Evolutionary conservation across 1,140 invertebrate species (phyloP).

Genomic region (Hermetia illucens): DNA sequence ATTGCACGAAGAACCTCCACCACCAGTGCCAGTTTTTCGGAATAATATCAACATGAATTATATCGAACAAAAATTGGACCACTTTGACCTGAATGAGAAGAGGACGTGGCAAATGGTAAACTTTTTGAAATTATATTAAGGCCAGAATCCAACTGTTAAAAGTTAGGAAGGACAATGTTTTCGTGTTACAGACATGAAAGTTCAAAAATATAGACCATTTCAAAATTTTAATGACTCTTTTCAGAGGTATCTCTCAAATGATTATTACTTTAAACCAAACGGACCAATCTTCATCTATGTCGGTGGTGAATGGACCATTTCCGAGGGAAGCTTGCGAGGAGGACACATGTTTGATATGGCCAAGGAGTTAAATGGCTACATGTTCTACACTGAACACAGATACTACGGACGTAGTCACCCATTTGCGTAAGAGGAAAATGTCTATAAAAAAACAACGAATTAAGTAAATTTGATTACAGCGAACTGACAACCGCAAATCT

Average conservation of each 20-base stretch:
- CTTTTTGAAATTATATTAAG: too few relatives aligned
- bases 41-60: too few relatives aligned
- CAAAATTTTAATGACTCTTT: slow-evolving; percentile 26
- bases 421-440: slow-evolving; percentile 37
- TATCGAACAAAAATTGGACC: slow-evolving; percentile 39
- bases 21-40: too few relatives aligned
- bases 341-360: slow-evolving; percentile 46
- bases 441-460: not conserved
- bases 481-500: slow-evolving; percentile 43
- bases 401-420: slow-evolving; percentile 69
- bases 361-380: slow-evolving; percentile 44
- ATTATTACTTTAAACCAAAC: slow-evolving; percentile 37
- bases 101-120: slow-evolving; percentile 46
- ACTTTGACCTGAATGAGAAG: slow-evolving; percentile 51
- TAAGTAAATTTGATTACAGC: slow-evolving; percentile 6
- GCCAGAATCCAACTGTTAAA: too few relatives aligned
- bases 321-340: slow-evolving; percentile 29
- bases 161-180: too few relatives aligned
- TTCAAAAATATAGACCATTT: too few relatives aligned
- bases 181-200: too few relatives aligned
- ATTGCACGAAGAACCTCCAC: too few relatives aligned
- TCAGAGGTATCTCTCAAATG: slow-evolving; percentile 41
- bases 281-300: slow-evolving; percentile 41
- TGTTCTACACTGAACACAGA: slow-evolving; percentile 63
- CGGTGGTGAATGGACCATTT: slow-evolving; percentile 51